Evolutionary conservation across 2,888 invertebrate genomes (phyloP).

Genomic region (Diaphora mendica): DNA sequence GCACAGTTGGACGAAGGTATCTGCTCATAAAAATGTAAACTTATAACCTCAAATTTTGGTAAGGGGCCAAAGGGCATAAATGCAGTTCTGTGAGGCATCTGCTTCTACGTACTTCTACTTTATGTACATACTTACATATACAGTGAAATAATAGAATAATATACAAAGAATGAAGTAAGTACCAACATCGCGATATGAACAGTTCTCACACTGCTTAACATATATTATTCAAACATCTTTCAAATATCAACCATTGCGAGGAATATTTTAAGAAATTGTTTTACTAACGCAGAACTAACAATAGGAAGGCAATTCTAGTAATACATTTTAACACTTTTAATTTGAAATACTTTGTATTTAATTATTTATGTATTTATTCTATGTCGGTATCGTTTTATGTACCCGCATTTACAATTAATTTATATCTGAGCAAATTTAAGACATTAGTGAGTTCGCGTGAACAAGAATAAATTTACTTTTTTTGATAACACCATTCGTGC

Average conservation of each 20-base stretch:
- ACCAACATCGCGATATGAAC: neutral
- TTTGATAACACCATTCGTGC: neutral
- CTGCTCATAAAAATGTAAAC: too few species aligned
- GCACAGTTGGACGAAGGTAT: too few species aligned
- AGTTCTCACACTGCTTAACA: neutral
- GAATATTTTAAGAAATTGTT: too few species aligned
- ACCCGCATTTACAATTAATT: neutral
- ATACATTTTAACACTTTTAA: neutral
- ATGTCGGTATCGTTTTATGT: neutral
- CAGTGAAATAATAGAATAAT: too few species aligned
- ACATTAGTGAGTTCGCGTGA: neutral
- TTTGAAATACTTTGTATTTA: neutral
- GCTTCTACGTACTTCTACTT: too few species aligned
- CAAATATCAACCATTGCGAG: neutral
- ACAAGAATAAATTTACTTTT: neutral
- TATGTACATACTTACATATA: neutral
- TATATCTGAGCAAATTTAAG: neutral
- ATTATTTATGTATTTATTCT: neutral
- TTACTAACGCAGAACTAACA: too few species aligned
- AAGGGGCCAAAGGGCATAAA: too few species aligned
- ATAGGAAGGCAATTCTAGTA: neutral
- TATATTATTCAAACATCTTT: neutral
- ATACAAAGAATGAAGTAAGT: neutral
- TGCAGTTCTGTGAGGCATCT: too few species aligned
- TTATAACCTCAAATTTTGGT: too few species aligned